Base-by-base conservation (phyloP, 37 sponge, comb jelly and placozoan species). In the Halichondria panicea region DNA sequence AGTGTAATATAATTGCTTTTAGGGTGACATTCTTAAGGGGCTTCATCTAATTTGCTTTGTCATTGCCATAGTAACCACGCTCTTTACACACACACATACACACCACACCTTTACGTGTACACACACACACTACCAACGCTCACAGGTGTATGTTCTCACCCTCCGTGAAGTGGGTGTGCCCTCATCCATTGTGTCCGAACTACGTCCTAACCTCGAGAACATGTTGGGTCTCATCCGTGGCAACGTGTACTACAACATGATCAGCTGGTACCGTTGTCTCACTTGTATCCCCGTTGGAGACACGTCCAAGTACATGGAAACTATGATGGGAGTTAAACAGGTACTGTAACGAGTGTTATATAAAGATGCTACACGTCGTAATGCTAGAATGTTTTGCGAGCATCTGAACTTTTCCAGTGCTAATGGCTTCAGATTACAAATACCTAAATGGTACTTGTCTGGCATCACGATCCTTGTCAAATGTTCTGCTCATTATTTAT, bases 281-380 rank as follows among this genome's bases (percentile, higher is more conserved):
- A 43, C 84, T 50, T 77, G 79, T 41, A 37, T 93, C 13, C 94
- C 94, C 0, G 55, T 93, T 31, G 83, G 83, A 18, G 87, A 93
- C 72, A 78, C 87, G 34, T 71, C 90, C 63, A 89, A 93, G 90
- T 91, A 63, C 72, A 91, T 91, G 91, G 94, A 93, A 55, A 93
- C 90, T 43, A 93, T 93, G 94, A 93, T 93, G 94, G 94, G 94
- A 34, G 94, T 93, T 21, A 93, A 93, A 43, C 94, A 86, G 89
- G 89, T 88, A 57, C 19, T 66, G 24, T n/a, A n/a, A n/a, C n/a
- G n/a, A n/a, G n/a, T n/a, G n/a, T n/a, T n/a, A n/a, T n/a, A n/a
- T n/a, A n/a, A n/a, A n/a, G n/a, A n/a, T n/a, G n/a, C n/a, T n/a
- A n/a, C n/a, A n/a, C n/a, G n/a, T n/a, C n/a, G n/a, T n/a, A n/a